These are phyloP conservation scores for Vanessa tameamea DNA, from an alignment of 1,140 invertebrate species.

Conservation along the genomic window DNA sequence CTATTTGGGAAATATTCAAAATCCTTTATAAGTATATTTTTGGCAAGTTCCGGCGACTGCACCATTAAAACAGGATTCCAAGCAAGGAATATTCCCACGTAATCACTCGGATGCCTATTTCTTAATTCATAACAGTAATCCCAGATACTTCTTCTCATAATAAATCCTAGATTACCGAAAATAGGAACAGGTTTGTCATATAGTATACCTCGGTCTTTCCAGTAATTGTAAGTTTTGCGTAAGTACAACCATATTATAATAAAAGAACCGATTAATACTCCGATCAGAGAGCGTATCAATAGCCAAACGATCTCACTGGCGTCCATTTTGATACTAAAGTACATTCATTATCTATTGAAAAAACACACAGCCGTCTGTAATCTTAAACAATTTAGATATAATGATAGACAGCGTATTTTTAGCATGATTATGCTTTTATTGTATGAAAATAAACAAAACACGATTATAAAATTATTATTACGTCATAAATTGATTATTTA, in stretches of 20 bases:
- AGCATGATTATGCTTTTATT: too few species aligned
- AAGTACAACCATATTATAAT: constrained; percentile 11
- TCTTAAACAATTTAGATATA: background rate
- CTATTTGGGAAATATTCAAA: constrained; percentile 59
- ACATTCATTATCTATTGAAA: background rate
- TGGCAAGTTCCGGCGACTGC: constrained; percentile 57
- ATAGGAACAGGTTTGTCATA: constrained; percentile 51
- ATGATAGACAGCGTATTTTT: too few species aligned
- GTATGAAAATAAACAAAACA: too few species aligned
- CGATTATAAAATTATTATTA: background rate
- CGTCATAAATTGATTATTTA: background rate
- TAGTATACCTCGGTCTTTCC: constrained; percentile 51
- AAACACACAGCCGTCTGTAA: background rate
- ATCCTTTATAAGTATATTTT: constrained; percentile 55
- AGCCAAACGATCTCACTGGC: background rate
- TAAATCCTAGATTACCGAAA: constrained; percentile 53
- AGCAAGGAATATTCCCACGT: constrained; percentile 56
- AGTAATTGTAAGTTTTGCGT: constrained; percentile 46
- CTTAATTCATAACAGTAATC: constrained; percentile 53
- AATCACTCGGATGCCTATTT: constrained; percentile 49
- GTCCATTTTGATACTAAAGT: constrained; percentile 2
- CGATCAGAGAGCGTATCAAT: background rate
- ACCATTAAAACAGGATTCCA: constrained; percentile 54
- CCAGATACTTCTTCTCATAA: constrained; percentile 58
- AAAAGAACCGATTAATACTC: background rate